Evolutionary conservation across 1,140 invertebrate species (phyloP), one percentile per base, ranked within the genome.

Genomic region (Danaus melanippus): DNA sequence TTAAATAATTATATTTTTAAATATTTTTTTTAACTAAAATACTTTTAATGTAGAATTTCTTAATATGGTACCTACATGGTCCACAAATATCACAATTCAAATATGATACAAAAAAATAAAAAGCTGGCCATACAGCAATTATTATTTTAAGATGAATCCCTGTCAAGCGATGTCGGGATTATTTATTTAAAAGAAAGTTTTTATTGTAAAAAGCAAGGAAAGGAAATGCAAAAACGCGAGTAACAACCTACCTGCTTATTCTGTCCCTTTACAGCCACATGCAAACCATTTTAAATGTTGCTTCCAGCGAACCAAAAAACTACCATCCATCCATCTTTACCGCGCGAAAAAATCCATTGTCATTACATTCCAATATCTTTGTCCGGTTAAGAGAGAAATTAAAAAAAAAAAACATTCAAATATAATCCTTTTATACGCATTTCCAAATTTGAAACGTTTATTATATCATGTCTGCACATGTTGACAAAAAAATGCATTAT

Each of bases 161-260:
- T 80, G 83, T 86, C 83, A 84, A 76, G 68, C 71, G 60, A 69
- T 69, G 78, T 82, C 72, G 73, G 77, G 75, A 80, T 80, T 86
- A 86, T 86, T 86, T 84, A 86, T 86, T 84, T 86, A 86, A 83
- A 86, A 86, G 83, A 86, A 86, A 86, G 83, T 86, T 84, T 84
- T 84, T 83, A 83, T 80, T 83, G 78, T 80, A 86, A 86, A 86
- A 86, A 86, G 77, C 64, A 49, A 58, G 74, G 76, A 82, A 73
- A 86, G 83, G 83, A 86, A 86, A 86, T 86, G 79, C 83, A 86
- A 86, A 86, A 84, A 86, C 78, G 69, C 66, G 61, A 64, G 71
- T 79, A 76, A 67, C 66, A 76, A 67, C 74, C 68, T 69, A 70
- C 69, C 71, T 74, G 71, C 68, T 58, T 48, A 60, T 67, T 71